phyloP scores from a whole-genome alignment of 2,888 invertebrate species.

The Nipponacmea schrenckii region DNA sequence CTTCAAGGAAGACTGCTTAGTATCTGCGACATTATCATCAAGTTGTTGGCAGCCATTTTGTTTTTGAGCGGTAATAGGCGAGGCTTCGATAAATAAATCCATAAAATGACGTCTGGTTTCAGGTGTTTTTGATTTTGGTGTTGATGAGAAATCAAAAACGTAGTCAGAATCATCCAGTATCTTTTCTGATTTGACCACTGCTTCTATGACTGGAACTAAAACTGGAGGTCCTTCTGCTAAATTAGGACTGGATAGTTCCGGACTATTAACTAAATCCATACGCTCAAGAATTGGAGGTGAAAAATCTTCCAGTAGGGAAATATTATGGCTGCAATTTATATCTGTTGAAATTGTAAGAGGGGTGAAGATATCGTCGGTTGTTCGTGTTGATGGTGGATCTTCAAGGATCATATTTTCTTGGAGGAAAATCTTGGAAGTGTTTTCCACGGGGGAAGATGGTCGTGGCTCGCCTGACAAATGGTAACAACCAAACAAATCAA shows the following conservation, averaged over 20 bases:
- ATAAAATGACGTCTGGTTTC: neutral
- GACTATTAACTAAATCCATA: conserved; percentile 8
- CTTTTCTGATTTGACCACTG: neutral
- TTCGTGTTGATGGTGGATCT: neutral
- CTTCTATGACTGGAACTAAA: neutral
- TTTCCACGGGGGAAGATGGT: neutral
- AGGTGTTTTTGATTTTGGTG: neutral
- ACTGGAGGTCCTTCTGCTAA: conserved; percentile 10
- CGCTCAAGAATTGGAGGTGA: conserved; percentile 17
- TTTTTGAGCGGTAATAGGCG: neutral
- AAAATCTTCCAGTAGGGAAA: neutral
- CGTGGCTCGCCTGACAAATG: neutral
- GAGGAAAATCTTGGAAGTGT: neutral
- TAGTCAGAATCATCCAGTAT: neutral
- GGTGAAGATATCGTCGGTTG: neutral
- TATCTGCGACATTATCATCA: neutral
- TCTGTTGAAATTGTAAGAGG: conserved; percentile 5
- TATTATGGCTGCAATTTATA: neutral
- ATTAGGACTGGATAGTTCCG: neutral
- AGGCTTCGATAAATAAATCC: neutral
- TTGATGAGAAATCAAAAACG: neutral
- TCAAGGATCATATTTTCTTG: neutral
- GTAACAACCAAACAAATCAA: conserved; percentile 19
- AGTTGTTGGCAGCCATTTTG: no score
- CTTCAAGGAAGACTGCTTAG: neutral